Conservation (phyloP, 37 sponge, comb jelly and placozoan species). For the Halisarca cf. caerulea region DNA sequence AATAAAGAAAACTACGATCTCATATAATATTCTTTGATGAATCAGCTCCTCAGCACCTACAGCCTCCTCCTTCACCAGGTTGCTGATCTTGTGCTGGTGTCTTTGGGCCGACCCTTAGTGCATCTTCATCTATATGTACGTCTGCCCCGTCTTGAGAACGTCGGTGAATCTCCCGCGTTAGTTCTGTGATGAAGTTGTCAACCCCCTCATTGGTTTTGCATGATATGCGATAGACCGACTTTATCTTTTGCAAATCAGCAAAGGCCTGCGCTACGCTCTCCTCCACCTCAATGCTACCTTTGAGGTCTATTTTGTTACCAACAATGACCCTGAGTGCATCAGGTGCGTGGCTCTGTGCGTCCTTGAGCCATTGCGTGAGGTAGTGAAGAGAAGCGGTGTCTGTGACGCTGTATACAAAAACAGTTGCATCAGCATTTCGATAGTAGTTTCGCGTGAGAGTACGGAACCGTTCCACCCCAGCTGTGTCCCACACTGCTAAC, state of each 20-base stretch:
- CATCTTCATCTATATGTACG: no score
- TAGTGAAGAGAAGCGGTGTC: constrained; percentile 84
- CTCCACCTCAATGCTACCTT: constrained; percentile 66
- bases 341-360: constrained; percentile 81
- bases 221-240: constrained; percentile 52
- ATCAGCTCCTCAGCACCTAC: not conserved
- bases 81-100: not conserved
- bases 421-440: constrained; percentile 62
- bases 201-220: constrained; percentile 75
- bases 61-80: not conserved
- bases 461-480: constrained; percentile 76
- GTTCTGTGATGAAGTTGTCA: constrained; percentile 55
- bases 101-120: not conserved
- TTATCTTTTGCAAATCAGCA: constrained; percentile 73
- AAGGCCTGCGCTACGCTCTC: constrained; percentile 62
- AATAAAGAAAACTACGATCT: no score
- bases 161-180: constrained; percentile 61
- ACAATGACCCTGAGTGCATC: constrained; percentile 79
- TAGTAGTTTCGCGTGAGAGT: constrained; percentile 83
- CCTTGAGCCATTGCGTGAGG: constrained; percentile 86
- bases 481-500: constrained; percentile 67
- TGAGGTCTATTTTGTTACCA: constrained; percentile 86
- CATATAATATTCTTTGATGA: no score
- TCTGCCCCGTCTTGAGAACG: not conserved
- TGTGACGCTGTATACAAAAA: constrained; percentile 68